Conservation (phyloP, 2,113 vertebrate genomes). For the Ornithorhynchus anatinus region DNA sequence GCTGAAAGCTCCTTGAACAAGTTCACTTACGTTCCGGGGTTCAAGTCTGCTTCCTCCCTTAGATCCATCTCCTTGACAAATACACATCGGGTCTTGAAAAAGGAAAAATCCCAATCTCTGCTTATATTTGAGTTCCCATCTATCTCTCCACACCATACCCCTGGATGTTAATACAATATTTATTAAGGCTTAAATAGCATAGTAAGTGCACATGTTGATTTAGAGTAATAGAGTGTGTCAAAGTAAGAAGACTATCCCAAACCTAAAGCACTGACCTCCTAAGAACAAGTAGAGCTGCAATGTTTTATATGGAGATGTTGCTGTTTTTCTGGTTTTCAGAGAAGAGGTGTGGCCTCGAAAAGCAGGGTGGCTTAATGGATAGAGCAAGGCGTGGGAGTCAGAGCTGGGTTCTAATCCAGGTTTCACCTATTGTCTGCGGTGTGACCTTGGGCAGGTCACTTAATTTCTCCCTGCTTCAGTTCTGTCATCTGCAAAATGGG, state of each 20-base stretch:
- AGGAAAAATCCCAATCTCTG: slow-evolving; percentile 16
- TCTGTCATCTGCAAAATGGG: too few species aligned
- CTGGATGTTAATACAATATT: slow-evolving; percentile 55
- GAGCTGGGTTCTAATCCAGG: too few species aligned
- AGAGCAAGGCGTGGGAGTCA: too few species aligned
- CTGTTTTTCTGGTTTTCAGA: too few species aligned
- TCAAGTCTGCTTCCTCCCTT: slow-evolving; percentile 12
- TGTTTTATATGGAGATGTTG: too few species aligned
- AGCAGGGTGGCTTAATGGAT: too few species aligned
- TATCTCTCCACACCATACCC: not conserved
- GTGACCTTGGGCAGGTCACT: too few species aligned
- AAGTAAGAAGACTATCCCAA: slow-evolving; percentile 18
- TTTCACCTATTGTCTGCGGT: too few species aligned
- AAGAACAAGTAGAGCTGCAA: slow-evolving; percentile 47
- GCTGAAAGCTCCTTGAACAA: not conserved
- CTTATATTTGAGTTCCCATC: not conserved
- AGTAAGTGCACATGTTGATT: slow-evolving; percentile 55
- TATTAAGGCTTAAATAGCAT: slow-evolving; percentile 57
- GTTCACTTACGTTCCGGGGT: not conserved
- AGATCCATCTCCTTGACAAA: not conserved
- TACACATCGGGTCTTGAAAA: not conserved
- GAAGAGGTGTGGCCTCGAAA: too few species aligned
- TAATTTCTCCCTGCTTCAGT: too few species aligned
- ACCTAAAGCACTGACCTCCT: slow-evolving; percentile 23
- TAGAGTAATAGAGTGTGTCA: slow-evolving; percentile 54